Conservation (phyloP, 2,113 vertebrate species). For the Caretta caretta region DNA sequence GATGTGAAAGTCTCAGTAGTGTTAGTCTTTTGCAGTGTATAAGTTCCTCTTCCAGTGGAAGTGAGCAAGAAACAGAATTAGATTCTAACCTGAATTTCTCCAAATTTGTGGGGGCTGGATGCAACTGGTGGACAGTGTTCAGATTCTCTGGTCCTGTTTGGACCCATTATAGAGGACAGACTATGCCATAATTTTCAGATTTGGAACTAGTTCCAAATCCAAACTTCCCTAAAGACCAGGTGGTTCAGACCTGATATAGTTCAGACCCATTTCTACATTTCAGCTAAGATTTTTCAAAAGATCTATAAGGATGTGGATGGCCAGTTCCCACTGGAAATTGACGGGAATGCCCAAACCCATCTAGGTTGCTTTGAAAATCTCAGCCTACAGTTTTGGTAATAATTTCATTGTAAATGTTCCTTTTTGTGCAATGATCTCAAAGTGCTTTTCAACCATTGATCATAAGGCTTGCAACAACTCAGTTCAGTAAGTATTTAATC, state of each 20-base stretch:
- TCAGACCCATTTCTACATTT: neutral
- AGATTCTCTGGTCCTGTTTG: neutral
- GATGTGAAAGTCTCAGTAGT: neutral
- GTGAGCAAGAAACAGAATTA: neutral
- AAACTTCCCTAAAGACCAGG: neutral
- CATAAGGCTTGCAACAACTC: neutral
- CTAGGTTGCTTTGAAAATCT: neutral
- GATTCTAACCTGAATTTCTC: neutral
- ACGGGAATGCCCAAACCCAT: neutral
- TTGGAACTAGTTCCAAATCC: neutral
- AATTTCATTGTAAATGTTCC: neutral
- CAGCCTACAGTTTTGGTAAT: neutral
- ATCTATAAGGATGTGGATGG: neutral
- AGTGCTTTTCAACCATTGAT: neutral
- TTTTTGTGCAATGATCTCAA: too few species aligned
- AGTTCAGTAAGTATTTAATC: neutral
- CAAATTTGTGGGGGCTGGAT: neutral
- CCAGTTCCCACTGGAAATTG: neutral
- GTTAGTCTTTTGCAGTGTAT: accelerated
- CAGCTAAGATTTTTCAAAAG: neutral
- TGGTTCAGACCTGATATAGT: neutral
- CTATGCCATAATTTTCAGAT: neutral
- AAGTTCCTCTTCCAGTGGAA: neutral
- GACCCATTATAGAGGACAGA: neutral
- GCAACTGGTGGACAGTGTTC: neutral